Evolutionary conservation across 2,888 invertebrate genomes (phyloP).

Genomic region (Xanthorhoe designata): DNA sequence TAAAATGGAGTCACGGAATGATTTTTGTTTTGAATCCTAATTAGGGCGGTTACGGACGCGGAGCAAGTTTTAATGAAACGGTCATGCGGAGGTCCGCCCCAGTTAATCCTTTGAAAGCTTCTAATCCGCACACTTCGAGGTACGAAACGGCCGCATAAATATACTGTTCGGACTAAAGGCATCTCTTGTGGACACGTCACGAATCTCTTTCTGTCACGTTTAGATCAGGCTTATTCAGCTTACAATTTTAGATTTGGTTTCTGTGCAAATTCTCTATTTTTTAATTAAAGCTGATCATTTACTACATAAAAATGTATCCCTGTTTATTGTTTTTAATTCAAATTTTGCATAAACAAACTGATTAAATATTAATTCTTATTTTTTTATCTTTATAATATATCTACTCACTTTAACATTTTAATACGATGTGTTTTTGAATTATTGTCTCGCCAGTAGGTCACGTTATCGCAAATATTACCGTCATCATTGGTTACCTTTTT

Average conservation of each 20-base stretch:
- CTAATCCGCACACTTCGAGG: constrained; percentile 65
- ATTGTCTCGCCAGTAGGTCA: constrained; percentile 28
- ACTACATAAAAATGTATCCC: too few species aligned
- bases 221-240: background rate
- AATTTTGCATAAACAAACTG: too few species aligned
- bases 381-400: too few species aligned
- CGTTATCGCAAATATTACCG: constrained; percentile 36
- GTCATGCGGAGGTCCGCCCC: constrained; percentile 62
- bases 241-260: background rate
- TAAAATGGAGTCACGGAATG: constrained; percentile 58
- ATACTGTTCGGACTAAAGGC: constrained; percentile 50
- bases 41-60: constrained; percentile 52
- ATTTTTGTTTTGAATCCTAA: constrained; percentile 65
- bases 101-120: constrained; percentile 75
- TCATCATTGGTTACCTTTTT: constrained; percentile 39
- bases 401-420: too few species aligned
- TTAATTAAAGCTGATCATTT: background rate
- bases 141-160: constrained; percentile 51
- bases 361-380: too few species aligned
- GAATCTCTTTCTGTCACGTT: constrained; percentile 10
- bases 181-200: constrained; percentile 21
- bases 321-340: too few species aligned
- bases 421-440: background rate
- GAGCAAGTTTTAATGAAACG: constrained; percentile 71
- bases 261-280: background rate